phyloP scores from a whole-genome alignment of 2,797 vertebrate genomes.

The Onychomys arenicola region DNA sequence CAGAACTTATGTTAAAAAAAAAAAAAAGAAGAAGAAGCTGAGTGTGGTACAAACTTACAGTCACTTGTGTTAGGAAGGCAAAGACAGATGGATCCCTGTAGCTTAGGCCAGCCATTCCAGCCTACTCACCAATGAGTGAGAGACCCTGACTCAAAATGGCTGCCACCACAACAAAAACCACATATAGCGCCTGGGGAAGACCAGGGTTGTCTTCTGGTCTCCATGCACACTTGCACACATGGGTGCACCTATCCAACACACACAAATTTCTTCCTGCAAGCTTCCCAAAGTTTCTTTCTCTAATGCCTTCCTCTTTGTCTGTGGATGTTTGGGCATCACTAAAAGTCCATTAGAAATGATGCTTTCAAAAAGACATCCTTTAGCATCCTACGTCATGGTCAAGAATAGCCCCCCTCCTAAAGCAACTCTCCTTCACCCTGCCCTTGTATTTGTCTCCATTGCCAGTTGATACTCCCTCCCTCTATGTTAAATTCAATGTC shows the following conservation, averaged over 20 bases:
- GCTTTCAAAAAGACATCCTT: neutral
- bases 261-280: neutral
- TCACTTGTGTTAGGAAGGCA: neutral
- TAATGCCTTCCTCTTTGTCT: constrained; percentile 2
- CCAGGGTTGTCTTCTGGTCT: neutral
- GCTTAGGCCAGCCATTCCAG: neutral
- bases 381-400: fast-evolving
- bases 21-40: neutral
- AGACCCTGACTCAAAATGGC: neutral
- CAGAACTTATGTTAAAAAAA: neutral
- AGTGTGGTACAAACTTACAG: neutral
- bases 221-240: neutral
- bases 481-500: neutral
- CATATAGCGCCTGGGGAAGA: neutral
- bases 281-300: constrained; percentile 19
- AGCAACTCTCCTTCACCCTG: neutral
- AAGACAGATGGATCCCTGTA: neutral
- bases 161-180: neutral
- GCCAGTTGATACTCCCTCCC: neutral
- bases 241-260: neutral
- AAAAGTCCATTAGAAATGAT: neutral
- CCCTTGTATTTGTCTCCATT: neutral
- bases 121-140: neutral
- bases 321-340: neutral
- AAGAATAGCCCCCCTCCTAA: neutral